A percentile compares a stretch with the other conserved stretches of the same genome.
These are phyloP conservation scores for Hassar affinis DNA, from an alignment of 2,113 vertebrate genomes.

Conservation along the genomic window DNA sequence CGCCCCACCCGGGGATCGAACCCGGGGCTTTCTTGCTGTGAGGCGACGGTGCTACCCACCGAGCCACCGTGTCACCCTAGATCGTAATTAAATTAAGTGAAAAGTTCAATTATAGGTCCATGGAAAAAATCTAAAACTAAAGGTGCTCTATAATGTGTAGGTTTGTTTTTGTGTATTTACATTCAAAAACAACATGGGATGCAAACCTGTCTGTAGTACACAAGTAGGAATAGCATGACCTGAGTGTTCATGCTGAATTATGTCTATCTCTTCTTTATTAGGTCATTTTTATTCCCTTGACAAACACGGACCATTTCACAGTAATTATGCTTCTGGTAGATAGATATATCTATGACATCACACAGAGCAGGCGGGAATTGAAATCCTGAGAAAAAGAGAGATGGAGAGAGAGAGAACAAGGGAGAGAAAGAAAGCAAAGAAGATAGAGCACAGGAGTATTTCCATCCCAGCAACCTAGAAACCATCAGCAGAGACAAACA, in stretches of 20 bases:
- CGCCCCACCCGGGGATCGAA: no score
- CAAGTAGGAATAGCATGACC: no score
- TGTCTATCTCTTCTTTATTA: neutral
- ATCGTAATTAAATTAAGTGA: no score
- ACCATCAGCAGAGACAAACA: slow-evolving; percentile 25
- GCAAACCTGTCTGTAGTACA: neutral
- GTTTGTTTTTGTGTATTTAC: neutral
- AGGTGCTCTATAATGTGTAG: no score
- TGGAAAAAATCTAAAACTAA: no score
- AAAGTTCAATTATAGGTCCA: no score
- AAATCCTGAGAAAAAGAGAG: slow-evolving; percentile 3
- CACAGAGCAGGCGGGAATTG: neutral
- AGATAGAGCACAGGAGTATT: neutral
- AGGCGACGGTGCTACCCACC: no score
- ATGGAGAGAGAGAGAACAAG: no score
- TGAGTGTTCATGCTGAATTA: no score
- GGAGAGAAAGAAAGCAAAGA: neutral
- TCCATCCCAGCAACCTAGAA: slow-evolving; percentile 27
- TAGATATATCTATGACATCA: neutral
- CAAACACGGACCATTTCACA: neutral
- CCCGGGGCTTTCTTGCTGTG: no score
- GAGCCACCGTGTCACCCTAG: no score
- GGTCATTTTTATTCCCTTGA: no score
- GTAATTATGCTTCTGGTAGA: neutral
- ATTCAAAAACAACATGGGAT: neutral